Conservation (phyloP, 2,113 vertebrate species). For the Engystomops pustulosus region DNA sequence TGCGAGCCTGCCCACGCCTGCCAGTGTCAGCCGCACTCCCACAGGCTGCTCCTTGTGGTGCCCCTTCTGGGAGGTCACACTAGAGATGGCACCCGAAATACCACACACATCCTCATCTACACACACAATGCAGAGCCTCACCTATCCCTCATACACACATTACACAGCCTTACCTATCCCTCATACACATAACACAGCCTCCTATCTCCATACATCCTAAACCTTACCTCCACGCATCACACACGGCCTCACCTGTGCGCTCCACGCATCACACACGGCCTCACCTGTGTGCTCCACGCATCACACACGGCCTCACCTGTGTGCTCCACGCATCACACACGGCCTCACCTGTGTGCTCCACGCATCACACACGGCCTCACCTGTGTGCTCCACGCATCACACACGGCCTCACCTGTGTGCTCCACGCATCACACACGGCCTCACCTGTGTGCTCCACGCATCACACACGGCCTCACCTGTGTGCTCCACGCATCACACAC, state of each 20-base stretch:
- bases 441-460: too few species aligned
- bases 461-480: too few species aligned
- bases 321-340: neutral
- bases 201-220: too few species aligned
- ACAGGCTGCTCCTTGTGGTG: too few species aligned
- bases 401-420: too few species aligned
- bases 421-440: too few species aligned
- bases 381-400: neutral
- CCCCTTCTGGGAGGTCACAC: too few species aligned
- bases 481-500: too few species aligned
- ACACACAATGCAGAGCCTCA: neutral
- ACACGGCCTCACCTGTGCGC: neutral
- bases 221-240: neutral
- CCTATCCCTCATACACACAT: neutral
- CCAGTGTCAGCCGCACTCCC: constrained; percentile 14
- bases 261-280: neutral
- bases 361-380: neutral
- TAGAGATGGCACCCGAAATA: too few species aligned
- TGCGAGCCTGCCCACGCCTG: constrained; percentile 46
- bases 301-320: neutral
- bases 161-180: neutral
- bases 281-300: neutral
- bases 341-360: neutral
- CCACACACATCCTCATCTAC: neutral
- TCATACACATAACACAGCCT: neutral